Conservation (phyloP, 2,888 invertebrate genomes). For the Trachelus tabidus region DNA sequence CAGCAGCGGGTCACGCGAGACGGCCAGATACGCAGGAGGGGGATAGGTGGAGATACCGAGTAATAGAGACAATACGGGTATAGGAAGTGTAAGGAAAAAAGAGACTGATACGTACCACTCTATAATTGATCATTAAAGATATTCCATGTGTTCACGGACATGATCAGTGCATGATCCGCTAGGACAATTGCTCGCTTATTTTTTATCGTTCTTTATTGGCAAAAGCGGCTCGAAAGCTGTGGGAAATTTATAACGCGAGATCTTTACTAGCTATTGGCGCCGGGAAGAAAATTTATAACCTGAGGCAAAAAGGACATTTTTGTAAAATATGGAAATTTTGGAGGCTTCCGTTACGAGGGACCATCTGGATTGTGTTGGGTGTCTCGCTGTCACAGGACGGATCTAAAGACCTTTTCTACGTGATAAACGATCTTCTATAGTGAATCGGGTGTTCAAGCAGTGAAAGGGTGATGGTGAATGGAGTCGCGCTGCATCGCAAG, state of each 20-base stretch:
- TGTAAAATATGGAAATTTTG: not conserved
- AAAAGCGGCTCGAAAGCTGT: conserved; percentile 17
- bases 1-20: not conserved
- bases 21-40: not conserved
- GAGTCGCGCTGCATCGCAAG: conserved; percentile 37
- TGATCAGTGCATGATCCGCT: conserved; percentile 40
- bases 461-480: conserved; percentile 40
- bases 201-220: conserved; percentile 59
- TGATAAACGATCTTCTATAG: not conserved
- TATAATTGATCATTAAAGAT: not conserved
- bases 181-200: conserved; percentile 56
- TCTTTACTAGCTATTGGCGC: not conserved
- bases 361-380: not conserved
- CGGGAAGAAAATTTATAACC: not conserved
- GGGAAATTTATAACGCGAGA: not conserved
- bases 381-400: not conserved
- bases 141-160: not conserved
- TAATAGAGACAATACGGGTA: not conserved
- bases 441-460: not conserved
- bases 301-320: not conserved
- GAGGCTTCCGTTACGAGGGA: not conserved
- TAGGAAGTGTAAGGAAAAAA: not conserved
- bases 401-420: not conserved
- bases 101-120: not conserved
- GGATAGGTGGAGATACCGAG: conserved; percentile 25